phyloP scores from a whole-genome alignment of 2,888 invertebrate genomes.

The Eristalis tenax region DNA sequence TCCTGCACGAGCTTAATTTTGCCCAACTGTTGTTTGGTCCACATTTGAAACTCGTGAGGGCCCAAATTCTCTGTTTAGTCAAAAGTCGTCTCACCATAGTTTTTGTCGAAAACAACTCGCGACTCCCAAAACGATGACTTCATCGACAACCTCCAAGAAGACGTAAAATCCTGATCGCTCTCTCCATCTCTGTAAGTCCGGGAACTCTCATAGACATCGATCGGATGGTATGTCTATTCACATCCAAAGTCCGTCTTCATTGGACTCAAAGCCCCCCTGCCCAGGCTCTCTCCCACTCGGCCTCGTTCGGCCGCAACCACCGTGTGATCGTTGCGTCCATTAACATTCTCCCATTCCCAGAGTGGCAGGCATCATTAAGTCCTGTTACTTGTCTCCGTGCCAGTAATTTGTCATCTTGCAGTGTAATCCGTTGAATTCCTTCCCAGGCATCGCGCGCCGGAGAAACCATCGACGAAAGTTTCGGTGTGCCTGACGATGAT shows the following conservation, averaged over 20 bases:
- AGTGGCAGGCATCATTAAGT: slow-evolving; percentile 35
- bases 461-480: slow-evolving; percentile 31
- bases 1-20: too few species aligned
- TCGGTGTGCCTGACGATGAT: slow-evolving; percentile 40
- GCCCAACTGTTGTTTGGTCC: too few species aligned
- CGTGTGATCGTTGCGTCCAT: background rate
- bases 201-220: background rate
- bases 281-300: background rate
- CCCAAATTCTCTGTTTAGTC: too few species aligned
- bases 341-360: slow-evolving; percentile 13
- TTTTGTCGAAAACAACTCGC: too few species aligned
- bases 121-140: too few species aligned
- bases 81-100: too few species aligned
- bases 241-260: background rate
- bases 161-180: background rate
- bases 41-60: too few species aligned
- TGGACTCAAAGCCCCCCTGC: background rate
- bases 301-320: background rate
- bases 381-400: slow-evolving; percentile 41
- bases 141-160: too few species aligned
- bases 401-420: slow-evolving; percentile 61
- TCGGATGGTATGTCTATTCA: background rate
- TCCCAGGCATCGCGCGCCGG: background rate
- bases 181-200: background rate
- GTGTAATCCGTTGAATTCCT: slow-evolving; percentile 43